phyloP scores from a whole-genome alignment of 2,113 vertebrate species.

The Crotalus helleri region DNA sequence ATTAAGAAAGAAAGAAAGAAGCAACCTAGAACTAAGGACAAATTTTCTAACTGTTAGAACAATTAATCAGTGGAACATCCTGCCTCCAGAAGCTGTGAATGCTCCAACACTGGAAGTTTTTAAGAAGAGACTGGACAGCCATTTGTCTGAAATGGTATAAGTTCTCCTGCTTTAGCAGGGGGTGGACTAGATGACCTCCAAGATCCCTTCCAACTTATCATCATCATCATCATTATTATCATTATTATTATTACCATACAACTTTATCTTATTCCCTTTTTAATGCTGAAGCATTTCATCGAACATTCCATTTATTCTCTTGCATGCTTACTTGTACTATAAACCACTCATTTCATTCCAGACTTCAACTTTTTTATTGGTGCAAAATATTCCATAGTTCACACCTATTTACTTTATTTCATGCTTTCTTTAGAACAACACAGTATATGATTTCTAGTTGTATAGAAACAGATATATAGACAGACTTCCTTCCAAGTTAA shows the following conservation, averaged over 20 bases:
- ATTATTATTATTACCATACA: not conserved
- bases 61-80: too few species aligned
- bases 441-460: not conserved
- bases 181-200: too few species aligned
- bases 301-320: not conserved
- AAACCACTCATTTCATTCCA: not conserved
- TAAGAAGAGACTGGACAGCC: too few species aligned
- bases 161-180: too few species aligned
- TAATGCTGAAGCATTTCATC: not conserved
- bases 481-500: not conserved
- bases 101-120: too few species aligned
- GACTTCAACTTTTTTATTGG: not conserved
- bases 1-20: too few species aligned
- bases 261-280: not conserved
- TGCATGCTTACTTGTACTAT: not conserved
- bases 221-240: too few species aligned
- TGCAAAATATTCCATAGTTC: not conserved
- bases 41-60: too few species aligned
- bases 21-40: too few species aligned
- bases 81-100: too few species aligned
- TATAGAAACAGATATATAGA: not conserved
- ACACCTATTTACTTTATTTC: not conserved
- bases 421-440: not conserved
- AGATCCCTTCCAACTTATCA: too few species aligned
- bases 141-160: too few species aligned